Conservation (phyloP, 2,113 vertebrate species). For the Pangasianodon hypophthalmus region DNA sequence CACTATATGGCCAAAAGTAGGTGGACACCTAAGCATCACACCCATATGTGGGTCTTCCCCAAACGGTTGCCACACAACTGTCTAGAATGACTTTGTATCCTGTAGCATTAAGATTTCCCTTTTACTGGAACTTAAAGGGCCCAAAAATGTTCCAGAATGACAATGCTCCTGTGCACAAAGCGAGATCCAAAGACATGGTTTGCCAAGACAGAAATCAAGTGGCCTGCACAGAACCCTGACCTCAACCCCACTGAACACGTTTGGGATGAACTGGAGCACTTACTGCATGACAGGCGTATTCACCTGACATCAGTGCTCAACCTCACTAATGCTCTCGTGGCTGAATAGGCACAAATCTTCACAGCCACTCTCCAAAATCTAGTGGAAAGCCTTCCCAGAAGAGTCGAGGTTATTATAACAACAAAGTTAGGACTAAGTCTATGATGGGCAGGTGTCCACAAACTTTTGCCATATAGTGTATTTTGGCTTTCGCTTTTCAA, state of each 20-base stretch:
- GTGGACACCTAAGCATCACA: neutral
- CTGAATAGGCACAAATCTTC: neutral
- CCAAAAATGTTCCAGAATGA: neutral
- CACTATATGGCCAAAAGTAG: neutral
- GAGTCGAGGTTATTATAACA: neutral
- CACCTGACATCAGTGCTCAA: neutral
- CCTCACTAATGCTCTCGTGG: neutral
- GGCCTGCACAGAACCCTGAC: neutral
- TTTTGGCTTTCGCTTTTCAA: neutral
- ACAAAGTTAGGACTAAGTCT: neutral
- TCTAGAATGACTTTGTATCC: neutral
- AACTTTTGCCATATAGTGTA: neutral
- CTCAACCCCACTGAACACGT: neutral
- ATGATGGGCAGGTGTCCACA: neutral
- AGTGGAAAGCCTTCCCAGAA: neutral
- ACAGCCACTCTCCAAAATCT: neutral
- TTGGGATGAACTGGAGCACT: neutral
- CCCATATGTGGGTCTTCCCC: neutral
- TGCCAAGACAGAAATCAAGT: neutral
- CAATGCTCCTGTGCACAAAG: neutral
- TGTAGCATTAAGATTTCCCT: neutral
- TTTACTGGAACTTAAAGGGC: neutral
- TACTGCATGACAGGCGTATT: neutral
- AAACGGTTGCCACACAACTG: neutral
- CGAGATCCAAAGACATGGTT: neutral